A percentile compares a stretch with the other conserved stretches of the same genome.
Conservation (phyloP, 1,140 invertebrate genomes). For the Muscidifurax raptorellus region DNA sequence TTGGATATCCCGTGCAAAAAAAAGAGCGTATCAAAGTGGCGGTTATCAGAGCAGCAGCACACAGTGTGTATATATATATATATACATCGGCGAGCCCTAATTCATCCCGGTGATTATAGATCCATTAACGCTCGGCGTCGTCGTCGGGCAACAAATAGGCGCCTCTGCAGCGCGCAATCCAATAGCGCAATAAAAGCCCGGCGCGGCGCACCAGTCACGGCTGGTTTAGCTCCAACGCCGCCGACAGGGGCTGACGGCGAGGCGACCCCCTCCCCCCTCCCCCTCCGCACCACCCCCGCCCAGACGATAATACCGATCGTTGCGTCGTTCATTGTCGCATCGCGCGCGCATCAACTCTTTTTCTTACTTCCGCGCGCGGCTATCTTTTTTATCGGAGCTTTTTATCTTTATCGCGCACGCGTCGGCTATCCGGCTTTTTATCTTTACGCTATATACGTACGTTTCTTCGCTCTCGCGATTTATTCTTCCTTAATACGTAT, state of each 20-base stretch:
- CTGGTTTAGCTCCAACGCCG: constrained; percentile 64
- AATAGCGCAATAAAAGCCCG: constrained; percentile 71
- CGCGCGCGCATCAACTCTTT: background rate
- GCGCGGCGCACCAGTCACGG: constrained; percentile 68
- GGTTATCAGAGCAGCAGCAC: too few relatives aligned
- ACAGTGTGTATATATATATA: background rate
- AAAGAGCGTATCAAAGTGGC: too few relatives aligned
- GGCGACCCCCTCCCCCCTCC: too few relatives aligned
- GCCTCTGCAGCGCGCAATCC: constrained; percentile 66
- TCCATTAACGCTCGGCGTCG: constrained; percentile 67
- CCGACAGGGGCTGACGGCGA: background rate
- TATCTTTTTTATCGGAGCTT: background rate
- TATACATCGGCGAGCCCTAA: constrained; percentile 52
- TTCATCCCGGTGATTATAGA: constrained; percentile 70
- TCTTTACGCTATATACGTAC: background rate
- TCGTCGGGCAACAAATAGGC: constrained; percentile 66
- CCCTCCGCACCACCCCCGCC: too few relatives aligned
- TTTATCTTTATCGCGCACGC: constrained; percentile 10
- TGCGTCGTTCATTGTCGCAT: constrained; percentile 1
- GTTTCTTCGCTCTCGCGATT: too few relatives aligned
- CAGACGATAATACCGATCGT: background rate
- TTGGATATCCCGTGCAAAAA: too few relatives aligned
- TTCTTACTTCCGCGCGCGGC: background rate
- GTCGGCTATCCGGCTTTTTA: constrained; percentile 5
- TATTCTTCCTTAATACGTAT: too few relatives aligned